These are phyloP conservation scores for Scalopus aquaticus DNA, from an alignment of 2,113 vertebrate genomes.

Conservation along the genomic window DNA sequence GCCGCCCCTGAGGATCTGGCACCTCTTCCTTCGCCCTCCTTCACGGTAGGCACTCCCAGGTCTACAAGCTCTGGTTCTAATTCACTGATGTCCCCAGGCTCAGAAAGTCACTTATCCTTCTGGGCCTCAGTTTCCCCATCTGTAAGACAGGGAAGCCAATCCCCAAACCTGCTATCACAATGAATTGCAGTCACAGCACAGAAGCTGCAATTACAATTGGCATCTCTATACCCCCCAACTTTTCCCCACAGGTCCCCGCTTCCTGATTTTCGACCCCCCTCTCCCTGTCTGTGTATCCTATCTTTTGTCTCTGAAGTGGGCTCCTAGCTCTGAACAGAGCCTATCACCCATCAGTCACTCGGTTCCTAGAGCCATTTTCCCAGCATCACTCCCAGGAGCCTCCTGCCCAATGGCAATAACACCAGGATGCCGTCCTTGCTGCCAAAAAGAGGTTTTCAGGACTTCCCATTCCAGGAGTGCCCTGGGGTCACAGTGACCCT, in stretches of 20 bases:
- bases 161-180: background rate
- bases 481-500: background rate
- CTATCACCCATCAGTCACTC: fast-evolving
- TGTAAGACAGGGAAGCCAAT: background rate
- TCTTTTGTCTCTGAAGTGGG: background rate
- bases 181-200: background rate
- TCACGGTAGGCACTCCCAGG: background rate
- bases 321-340: no score
- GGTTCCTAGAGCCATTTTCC: background rate
- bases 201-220: background rate
- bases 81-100: background rate
- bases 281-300: background rate
- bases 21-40: background rate
- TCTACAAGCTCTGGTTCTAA: background rate
- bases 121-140: background rate
- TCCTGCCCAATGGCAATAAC: background rate
- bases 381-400: background rate
- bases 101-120: background rate
- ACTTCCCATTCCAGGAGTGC: background rate
- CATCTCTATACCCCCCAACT: background rate
- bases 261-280: background rate
- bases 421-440: background rate
- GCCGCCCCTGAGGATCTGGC: background rate
- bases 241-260: background rate
- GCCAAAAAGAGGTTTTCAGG: background rate